Percentiles rank a stretch among this genome's conserved stretches.
Conservation (phyloP, 1,140 invertebrate genomes). For the silkworm (Bombyx mori) region ASM3026992v2 NC_085128.1:12287501-12288000, state of each 20-base stretch:
- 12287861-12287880: too few species aligned
- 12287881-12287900: too few species aligned
- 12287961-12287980: too few species aligned
- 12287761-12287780: slow-evolving; percentile 18
- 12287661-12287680: slow-evolving; percentile 3
- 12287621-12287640: slow-evolving; percentile 4
- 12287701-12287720: too few species aligned
- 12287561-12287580: too few species aligned
- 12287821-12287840: slow-evolving; percentile 14
- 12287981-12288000: too few species aligned
- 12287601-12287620: slow-evolving; percentile 2
- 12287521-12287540: too few species aligned
- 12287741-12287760: slow-evolving; percentile 23
- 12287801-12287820: slow-evolving; percentile 24
- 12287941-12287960: too few species aligned
- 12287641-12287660: slow-evolving; percentile 8
- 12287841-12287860: slow-evolving; percentile 14
- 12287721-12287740: slow-evolving; percentile 11
- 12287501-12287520: too few species aligned
- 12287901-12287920: too few species aligned
- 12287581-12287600: slow-evolving; percentile 4
- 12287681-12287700: slow-evolving; percentile 10
- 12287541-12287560: too few species aligned
- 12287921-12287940: too few species aligned
- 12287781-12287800: slow-evolving; percentile 36